phyloP scores from a whole-genome alignment of 2,888 invertebrate genomes.

The Nyleta sp. region DNA sequence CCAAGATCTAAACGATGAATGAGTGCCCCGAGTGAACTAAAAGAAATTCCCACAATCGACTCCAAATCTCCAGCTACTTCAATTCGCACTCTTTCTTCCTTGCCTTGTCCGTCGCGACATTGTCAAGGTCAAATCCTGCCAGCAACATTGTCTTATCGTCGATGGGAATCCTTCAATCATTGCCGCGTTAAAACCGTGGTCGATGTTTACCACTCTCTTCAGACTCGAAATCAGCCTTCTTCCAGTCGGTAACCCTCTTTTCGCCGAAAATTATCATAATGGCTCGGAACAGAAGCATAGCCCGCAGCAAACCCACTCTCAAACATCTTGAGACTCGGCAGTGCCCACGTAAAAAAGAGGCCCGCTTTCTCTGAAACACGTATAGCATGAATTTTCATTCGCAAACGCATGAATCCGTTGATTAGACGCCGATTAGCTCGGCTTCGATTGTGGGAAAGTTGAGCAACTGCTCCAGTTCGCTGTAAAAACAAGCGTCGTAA shows the following conservation, averaged over 20 bases:
- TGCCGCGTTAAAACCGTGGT: constrained; percentile 9
- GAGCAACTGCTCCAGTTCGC: constrained; percentile 37
- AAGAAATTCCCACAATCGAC: too few relatives aligned
- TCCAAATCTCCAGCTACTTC: too few relatives aligned
- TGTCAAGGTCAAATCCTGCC: constrained; percentile 38
- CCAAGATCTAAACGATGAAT: too few relatives aligned
- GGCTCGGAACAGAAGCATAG: constrained; percentile 80
- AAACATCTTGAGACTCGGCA: constrained; percentile 1
- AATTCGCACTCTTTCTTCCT: not conserved
- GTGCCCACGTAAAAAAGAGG: not conserved
- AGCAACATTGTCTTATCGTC: not conserved
- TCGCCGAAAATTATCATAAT: constrained; percentile 81
- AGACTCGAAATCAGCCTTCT: constrained; percentile 29
- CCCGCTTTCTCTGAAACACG: constrained; percentile 7
- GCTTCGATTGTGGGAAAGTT: constrained; percentile 48
- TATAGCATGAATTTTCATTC: constrained; percentile 31
- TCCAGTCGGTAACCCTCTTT: constrained; percentile 78
- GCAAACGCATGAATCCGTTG: constrained; percentile 11
- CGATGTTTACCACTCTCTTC: constrained; percentile 18
- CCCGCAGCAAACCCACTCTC: constrained; percentile 74
- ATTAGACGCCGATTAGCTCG: constrained; percentile 41
- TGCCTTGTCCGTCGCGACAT: constrained; percentile 10
- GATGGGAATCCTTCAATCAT: constrained; percentile 24
- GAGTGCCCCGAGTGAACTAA: too few relatives aligned
- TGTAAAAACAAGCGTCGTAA: too few relatives aligned